Conservation (phyloP, 2,888 invertebrate genomes). For the Eucera pruinosa region DNA sequence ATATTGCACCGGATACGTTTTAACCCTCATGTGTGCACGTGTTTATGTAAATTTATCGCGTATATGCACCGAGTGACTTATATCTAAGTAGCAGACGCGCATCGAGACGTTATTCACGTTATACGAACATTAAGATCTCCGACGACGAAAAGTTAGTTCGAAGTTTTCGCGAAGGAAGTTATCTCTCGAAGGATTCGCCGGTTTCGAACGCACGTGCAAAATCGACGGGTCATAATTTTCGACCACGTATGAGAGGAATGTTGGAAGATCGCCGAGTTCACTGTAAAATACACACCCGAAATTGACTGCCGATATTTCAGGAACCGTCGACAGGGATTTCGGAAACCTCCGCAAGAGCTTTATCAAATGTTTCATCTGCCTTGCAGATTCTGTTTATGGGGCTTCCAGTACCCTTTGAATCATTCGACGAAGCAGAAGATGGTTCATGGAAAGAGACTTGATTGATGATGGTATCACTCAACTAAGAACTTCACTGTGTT, state of each 20-base stretch:
- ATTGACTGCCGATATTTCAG: constrained; percentile 37
- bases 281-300: constrained; percentile 28
- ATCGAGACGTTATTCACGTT: constrained; percentile 47
- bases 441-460: background rate
- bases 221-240: constrained; percentile 41
- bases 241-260: constrained; percentile 12
- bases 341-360: background rate
- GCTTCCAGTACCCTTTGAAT: background rate
- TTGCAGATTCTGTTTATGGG: background rate
- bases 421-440: too few species aligned
- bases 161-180: background rate
- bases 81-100: constrained; percentile 7
- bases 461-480: background rate
- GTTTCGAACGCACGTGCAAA: constrained; percentile 13
- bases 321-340: background rate
- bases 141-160: constrained; percentile 34
- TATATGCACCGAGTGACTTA: constrained; percentile 41
- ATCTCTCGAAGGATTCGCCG: background rate
- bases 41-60: constrained; percentile 55
- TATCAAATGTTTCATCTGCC: constrained; percentile 4
- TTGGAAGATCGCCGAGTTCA: constrained; percentile 33
- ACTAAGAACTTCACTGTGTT: too few species aligned
- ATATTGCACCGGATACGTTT: constrained; percentile 32
- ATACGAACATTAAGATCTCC: constrained; percentile 44
- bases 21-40: constrained; percentile 28